These are phyloP conservation scores for Platichthys flesus DNA, from an alignment of 2,113 vertebrate genomes.

Conservation along the genomic window DNA sequence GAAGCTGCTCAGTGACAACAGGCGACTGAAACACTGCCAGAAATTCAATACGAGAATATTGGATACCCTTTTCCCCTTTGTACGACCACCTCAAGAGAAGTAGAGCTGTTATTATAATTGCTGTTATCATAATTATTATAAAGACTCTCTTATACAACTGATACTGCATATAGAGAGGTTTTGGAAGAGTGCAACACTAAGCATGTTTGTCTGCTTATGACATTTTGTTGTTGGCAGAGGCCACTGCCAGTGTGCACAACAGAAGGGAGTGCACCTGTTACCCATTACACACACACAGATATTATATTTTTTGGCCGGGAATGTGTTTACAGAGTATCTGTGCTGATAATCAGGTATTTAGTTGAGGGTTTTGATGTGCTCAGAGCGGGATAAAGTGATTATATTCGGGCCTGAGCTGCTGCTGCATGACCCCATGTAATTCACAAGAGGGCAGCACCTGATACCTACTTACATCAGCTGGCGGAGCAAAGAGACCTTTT, in stretches of 20 bases:
- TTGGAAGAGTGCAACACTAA: slow-evolving; percentile 7
- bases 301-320: slow-evolving; percentile 24
- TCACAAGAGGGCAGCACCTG: slow-evolving; percentile 76
- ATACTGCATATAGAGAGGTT: background rate
- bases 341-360: slow-evolving; percentile 67
- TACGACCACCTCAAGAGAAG: background rate
- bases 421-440: slow-evolving; percentile 50
- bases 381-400: slow-evolving; percentile 53
- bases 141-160: background rate
- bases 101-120: background rate
- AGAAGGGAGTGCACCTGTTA: slow-evolving; percentile 62
- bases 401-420: slow-evolving; percentile 40
- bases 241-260: slow-evolving; percentile 32
- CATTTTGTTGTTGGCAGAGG: slow-evolving; percentile 48
- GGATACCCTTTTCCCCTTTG: slow-evolving; percentile 11
- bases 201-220: slow-evolving; percentile 19
- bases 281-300: slow-evolving; percentile 26
- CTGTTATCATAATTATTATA: background rate
- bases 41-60: slow-evolving; percentile 23
- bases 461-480: slow-evolving; percentile 38
- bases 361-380: slow-evolving; percentile 31
- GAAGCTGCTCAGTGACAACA: slow-evolving; percentile 43
- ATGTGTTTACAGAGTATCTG: slow-evolving; percentile 53
- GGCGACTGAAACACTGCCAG: slow-evolving; percentile 49
- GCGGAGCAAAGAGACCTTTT: background rate